Evolutionary conservation across 2,113 vertebrate genomes (phyloP), one percentile per base, ranked within the genome.

Genomic region (Mohoua ochrocephala): DNA sequence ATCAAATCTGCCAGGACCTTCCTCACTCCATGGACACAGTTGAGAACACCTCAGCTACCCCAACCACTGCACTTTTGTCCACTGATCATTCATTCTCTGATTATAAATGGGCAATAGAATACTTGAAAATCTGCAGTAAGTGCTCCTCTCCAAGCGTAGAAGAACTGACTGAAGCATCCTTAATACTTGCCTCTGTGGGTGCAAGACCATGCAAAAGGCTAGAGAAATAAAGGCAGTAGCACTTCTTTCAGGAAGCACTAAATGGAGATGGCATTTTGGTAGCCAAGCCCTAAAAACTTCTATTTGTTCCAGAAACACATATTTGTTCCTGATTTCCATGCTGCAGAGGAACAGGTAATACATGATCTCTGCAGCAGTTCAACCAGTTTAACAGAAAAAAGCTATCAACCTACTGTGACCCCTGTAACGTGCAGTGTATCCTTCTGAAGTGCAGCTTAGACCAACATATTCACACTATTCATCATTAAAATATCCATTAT

Each of bases 341-440:
- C 24, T 64, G 19, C 42, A 67, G 18, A 87, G 7, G 16, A 87
- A 61, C 56, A 21, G 7, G 22, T 53, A 67, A 64, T 31, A 42
- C 10, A 14, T 67, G 21, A 30, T 53, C 1, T 24, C 28, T 59
- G 20, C 15, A 87, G 5, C 16, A 68, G 16, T 47, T 89, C 47
- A 71, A 35, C 16, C 24, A 75, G 18, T 41, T 70, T 33, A 57
- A 22, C 41, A 64, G 18, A 81, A 63, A 64, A 80, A 56, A 49
- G 2, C 2, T 64, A 21, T 41, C 10, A 44, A 2, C 7, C 22
- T 65, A 50, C 15, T 44, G n/a, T 2, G 3, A 39, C 6, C 10
- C 9, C 10, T 78, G 10, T 21, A 42, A 41, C 4, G 22, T 4
- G 0, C 10, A 60, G 11, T n/a, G 8, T n/a, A 41, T 68, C n/a